Conservation (phyloP, 2,113 vertebrate genomes). For the Elachura formosa region DNA sequence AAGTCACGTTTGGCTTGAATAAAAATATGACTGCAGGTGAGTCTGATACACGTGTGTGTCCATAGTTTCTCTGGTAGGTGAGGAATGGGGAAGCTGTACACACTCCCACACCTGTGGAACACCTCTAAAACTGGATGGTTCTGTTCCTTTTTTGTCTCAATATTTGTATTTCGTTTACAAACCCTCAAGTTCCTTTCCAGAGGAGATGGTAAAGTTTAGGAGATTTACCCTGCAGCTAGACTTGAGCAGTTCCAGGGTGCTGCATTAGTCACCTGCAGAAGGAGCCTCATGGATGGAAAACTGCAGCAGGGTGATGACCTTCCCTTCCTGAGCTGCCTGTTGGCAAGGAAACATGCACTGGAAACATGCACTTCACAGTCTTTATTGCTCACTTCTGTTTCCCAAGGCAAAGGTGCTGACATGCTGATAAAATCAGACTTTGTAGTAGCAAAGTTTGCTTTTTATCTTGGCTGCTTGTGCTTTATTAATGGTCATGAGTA, state of each 20-base stretch:
- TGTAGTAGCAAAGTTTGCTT: neutral
- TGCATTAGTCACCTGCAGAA: neutral
- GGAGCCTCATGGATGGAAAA: neutral
- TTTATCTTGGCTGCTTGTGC: neutral
- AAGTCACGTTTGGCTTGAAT: conserved; percentile 82
- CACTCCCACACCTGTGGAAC: neutral
- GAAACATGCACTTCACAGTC: neutral
- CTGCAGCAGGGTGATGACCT: neutral
- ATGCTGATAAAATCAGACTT: neutral
- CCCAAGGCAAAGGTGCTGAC: neutral
- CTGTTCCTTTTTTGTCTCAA: neutral
- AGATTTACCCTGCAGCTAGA: neutral
- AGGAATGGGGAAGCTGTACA: neutral
- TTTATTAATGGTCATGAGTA: neutral
- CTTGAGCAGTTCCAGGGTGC: neutral
- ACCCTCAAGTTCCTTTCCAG: neutral
- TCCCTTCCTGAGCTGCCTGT: neutral
- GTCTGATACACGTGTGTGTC: neutral
- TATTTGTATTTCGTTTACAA: neutral
- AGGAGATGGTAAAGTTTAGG: neutral
- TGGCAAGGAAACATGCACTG: neutral
- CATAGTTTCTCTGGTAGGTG: neutral
- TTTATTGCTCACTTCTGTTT: neutral
- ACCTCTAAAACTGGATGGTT: neutral
- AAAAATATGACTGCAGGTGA: conserved; percentile 83